Percentiles rank a stretch among this genome's conserved stretches.
These are phyloP conservation scores for Platycheirus albimanus DNA, from an alignment of 2,888 invertebrate genomes.

Conservation along the genomic window DNA sequence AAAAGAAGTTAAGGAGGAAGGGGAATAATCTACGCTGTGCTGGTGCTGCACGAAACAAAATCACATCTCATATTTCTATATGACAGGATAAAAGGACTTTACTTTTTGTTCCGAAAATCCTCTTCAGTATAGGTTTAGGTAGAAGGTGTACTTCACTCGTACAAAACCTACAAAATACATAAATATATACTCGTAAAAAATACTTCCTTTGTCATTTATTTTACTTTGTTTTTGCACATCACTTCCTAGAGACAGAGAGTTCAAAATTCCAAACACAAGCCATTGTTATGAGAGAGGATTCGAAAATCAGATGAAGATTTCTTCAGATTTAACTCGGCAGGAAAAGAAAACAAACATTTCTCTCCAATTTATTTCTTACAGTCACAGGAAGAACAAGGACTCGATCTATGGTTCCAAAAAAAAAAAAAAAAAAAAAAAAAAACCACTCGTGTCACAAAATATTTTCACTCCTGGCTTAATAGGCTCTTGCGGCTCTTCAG, in stretches of 20 bases:
- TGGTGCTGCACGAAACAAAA: slow-evolving; percentile 44
- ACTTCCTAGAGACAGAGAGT: slow-evolving; percentile 13
- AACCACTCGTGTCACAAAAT: slow-evolving; percentile 44
- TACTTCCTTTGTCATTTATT: slow-evolving; percentile 39
- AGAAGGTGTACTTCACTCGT: no score
- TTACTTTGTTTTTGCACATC: slow-evolving; percentile 45
- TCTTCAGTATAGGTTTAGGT: slow-evolving; percentile 24
- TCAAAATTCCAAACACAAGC: slow-evolving; percentile 31
- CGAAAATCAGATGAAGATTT: slow-evolving; percentile 55
- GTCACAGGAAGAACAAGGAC: slow-evolving; percentile 34
- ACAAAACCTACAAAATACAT: no score
- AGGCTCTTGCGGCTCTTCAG: slow-evolving; percentile 31
- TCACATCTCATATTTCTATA: slow-evolving; percentile 73
- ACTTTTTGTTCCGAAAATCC: slow-evolving; percentile 11
- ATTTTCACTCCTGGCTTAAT: slow-evolving; percentile 33
- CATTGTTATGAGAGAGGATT: slow-evolving; percentile 49
- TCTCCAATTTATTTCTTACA: slow-evolving; percentile 60
- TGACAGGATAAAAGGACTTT: slow-evolving; percentile 69
- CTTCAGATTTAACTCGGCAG: slow-evolving; percentile 11
- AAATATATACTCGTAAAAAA: no score
- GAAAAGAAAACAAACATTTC: slow-evolving; percentile 21
- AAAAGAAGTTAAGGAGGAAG: neutral
- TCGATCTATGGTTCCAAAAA: slow-evolving; percentile 3
- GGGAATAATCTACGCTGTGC: neutral
- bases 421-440: slow-evolving; percentile 8